Evolutionary conservation across 2,113 vertebrate species (phyloP), one percentile per base, ranked within the genome.

Genomic region (Hylia prasina): DNA sequence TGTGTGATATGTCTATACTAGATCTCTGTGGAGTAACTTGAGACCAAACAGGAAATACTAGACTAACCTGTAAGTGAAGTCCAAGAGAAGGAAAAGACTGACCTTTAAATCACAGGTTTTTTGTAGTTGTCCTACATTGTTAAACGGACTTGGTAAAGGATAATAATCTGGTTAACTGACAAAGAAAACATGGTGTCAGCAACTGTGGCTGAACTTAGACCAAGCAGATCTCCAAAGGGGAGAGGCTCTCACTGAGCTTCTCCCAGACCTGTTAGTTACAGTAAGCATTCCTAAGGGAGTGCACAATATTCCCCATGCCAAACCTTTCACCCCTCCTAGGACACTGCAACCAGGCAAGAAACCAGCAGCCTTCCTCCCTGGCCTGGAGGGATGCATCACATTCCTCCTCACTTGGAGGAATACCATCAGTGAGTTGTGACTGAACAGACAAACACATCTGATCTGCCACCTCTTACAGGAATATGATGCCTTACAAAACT

Each of bases 141-240:
- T 79, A 56, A 10, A 33, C 69, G 33, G 44, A 58, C 19, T 70
- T 42, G 10, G 8, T 76, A 64, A 80, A 42, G 27, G 20, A 11
- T 50, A 64, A 54, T 81, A 92, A 50, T 89, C 84, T 94, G 86
- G 66, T 48, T 95, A 70, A 86, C 90, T 39, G 28, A 90, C 68
- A 75, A 94, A 90, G 94, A 97, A 95, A 92, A 53, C 4, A 7
- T 81, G 25, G 9, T 71, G 4, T 63, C 31, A 37, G 19, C 50
- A 89, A 7, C 28, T n/a, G 25, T 58, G 25, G 33, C 48, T 81
- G 64, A 72, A 15, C 53, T 72, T 47, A 50, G 56, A 15, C 48
- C 42, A 72, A 90, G 27, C 56, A 73, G 30, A 78, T 23, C 51
- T 87, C 63, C 73, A 81, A 92, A 69, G 35, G 54, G 50, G 80